Evolutionary conservation across 2,888 invertebrate genomes (phyloP), one percentile per base, ranked within the genome.

Genomic region (Scelioninae gen. 2): DNA sequence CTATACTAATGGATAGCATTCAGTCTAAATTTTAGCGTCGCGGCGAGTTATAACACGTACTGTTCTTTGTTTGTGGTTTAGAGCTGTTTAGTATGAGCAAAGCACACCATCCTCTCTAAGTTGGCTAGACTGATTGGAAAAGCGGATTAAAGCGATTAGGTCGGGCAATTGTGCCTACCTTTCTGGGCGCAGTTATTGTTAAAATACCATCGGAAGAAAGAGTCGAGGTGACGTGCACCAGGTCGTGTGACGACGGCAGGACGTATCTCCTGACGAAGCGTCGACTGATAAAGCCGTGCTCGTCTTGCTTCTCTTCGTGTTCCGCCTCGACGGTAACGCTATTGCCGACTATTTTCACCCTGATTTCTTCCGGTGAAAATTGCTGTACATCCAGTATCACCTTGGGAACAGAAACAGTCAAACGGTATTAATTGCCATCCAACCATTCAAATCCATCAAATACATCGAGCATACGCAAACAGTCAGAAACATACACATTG

Each of bases 271-370:
- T 82, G 46, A 85, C 84, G 78, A 88, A 88, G 78, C 88, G 87
- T 65, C 88, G 81, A 74, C 87, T 86, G 76, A 89, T 85, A 78
- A 82, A 87, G 19, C 88, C 88, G 82, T 87, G 87, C 73, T 88
- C 87, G 78, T 88, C 88, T 70, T 84, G 83, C 75, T 81, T 86
- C 78, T 88, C 88, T 76, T 87, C 87, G 81, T 89, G 88, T 77
- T 87, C 87, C 55, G 87, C 88, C 74, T 88, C 87, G 39, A 88
- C 85, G 28, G 87, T 83, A 45, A 89, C 82, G 74, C 82, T 81
- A 73, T 87, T 86, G 76, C 86, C 87, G 69, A 82, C 79, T 35
- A 87, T 84, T 78, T 88, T 88, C 74, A 89, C 87, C 37, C 83
- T 83, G 73, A 88, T 85, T 77, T 89, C 88, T 9, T 88, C 86